Evolutionary conservation across 2,113 vertebrate species (phyloP), one percentile per base, ranked within the genome.

Genomic region (Nesogale talazaci): DNA sequence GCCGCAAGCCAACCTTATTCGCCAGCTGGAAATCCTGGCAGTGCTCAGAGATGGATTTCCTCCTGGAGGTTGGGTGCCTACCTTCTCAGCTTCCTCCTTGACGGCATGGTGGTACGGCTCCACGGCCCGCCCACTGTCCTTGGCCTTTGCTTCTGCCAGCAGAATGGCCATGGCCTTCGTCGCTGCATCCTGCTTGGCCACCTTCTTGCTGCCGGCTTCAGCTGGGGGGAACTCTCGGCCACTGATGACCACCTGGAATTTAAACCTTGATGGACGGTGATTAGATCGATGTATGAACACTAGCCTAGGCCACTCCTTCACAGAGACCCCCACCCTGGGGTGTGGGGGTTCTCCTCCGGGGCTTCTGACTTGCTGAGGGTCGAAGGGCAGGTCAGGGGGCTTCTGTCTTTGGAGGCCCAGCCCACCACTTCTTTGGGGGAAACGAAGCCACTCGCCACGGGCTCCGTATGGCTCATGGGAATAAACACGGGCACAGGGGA

Each of bases 151-250:
- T 88, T 99, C 99, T 0, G 94, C 97, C 3, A 98, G 96, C 57
- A 99, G 98, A 14, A 99, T 94, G 12, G 81, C 98, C 95, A 99
- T 98, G 0, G 99, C 99, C 0, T 98, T 98, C 0, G 98, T 98
- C 0, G 99, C 99, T 0, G 99, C 99, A 1, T 99, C 99, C 93
- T 99, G 99, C 87, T 99, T 99, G 0, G 99, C 99, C 0, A 99
- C 98, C 76, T 99, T 99, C 96, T 99, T 99, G 97, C 98, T 99
- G 57, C 99, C 98, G 2, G 99, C 99, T 96, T 99, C 99, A 0
- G 98, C 99, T 0, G 98, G 97, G 14, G 99, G 99, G 96, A 99
- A 99, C 36, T 95, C 94, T 38, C 98, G 98, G 29, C 99, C 98
- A 0, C 98, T 98, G 23, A 99, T 98, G 98, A 99, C 98, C 0